Evolutionary conservation across 1,140 invertebrate species (phyloP), one percentile per base, ranked within the genome.

Genomic region (Cydia strobilella): DNA sequence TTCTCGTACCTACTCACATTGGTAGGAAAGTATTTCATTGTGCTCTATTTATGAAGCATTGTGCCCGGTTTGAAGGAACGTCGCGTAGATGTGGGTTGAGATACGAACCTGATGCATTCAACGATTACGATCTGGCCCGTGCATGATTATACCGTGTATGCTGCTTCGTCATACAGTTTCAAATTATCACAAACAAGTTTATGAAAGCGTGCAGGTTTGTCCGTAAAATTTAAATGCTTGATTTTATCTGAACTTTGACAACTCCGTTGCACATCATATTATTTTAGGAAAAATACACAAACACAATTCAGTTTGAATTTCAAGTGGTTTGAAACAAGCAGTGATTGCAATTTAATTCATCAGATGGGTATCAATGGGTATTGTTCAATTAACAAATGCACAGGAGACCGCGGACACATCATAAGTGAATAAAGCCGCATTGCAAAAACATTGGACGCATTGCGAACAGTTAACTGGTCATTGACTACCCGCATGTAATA

Each of bases 401-500:
- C 72, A 72, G 42, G 75, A 79, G 59, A 73, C 72, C 59, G 72
- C 71, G 66, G 75, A 59, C 45, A 59, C 51, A 35, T 73, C 72
- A 75, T 71, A 66, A 42, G 73, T 74, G 74, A 76, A 75, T 75
- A 72, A 78, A 65, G 74, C 71, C 62, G 72, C 74, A 75, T 74
- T 83, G 80, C 78, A 79, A 76, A 80, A 77, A 77, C 66, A 77
- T 79, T 75, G 73, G 59, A 77, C 72, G 66, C 79, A 79, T 80
- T 79, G 77, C 66, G 74, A 77, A 73, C 75, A 80, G 79, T 84
- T 83, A 79, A 80, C 78, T 76, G 76, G 78, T 76, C 77, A 81
- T 83, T 84, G 84, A 79, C 76, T 85, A 75, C 79, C 78, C 76
- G 74, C 75, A 81, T 82, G 73, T 59, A 73, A 18, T 62, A 39